phyloP scores from a whole-genome alignment of 2,888 invertebrate genomes.

The Clistopyga incitator region DNA sequence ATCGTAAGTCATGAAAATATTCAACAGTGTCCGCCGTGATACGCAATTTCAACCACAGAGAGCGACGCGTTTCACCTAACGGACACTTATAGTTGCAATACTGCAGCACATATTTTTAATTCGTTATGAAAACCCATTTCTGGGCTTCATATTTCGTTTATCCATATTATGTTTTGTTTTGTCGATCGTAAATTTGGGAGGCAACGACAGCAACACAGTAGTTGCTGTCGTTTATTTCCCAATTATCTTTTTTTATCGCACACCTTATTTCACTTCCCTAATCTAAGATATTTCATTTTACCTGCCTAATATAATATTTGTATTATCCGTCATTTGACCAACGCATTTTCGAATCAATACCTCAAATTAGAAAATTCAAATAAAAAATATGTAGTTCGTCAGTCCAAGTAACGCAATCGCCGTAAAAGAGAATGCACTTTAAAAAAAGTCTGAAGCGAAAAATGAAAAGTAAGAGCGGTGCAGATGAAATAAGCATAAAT shows the following conservation, averaged over 20 bases:
- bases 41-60: neutral
- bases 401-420: conserved; percentile 11
- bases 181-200: neutral
- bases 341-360: conserved; percentile 26
- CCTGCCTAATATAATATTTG: neutral
- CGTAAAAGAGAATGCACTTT: neutral
- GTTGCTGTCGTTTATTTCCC: neutral
- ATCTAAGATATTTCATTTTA: neutral
- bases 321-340: neutral
- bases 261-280: neutral
- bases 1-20: conserved; percentile 47
- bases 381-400: conserved; percentile 39
- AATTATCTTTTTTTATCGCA: neutral
- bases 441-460: neutral
- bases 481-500: neutral
- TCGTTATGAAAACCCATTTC: conserved; percentile 8
- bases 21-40: conserved; percentile 45
- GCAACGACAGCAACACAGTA: neutral
- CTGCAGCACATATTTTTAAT: conserved; percentile 27
- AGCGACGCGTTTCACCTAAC: conserved; percentile 23
- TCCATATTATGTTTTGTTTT: conserved; percentile 55
- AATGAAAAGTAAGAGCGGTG: neutral
- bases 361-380: conserved; percentile 6
- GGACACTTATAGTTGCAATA: conserved; percentile 53
- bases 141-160: conserved; percentile 24